Evolutionary conservation across 2,888 invertebrate species (phyloP).

Genomic region (Drosophila melanocephala): DNA sequence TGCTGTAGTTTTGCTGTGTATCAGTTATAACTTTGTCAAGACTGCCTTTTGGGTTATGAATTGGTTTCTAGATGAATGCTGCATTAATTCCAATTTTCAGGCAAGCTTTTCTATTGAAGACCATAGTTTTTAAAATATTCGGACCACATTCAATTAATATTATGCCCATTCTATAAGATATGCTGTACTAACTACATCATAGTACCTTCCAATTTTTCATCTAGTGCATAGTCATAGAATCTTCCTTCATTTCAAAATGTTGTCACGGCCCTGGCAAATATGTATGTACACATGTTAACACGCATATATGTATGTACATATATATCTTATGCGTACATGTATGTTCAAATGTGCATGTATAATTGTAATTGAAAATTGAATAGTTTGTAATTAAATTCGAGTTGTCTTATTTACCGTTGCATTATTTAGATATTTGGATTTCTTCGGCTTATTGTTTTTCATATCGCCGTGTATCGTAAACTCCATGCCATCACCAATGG

Average conservation of each 20-base stretch:
- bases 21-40: background rate
- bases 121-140: background rate
- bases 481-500: constrained; percentile 97
- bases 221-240: too few species aligned
- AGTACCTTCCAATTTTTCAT: background rate
- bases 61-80: background rate
- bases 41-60: background rate
- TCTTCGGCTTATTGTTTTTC: constrained; percentile 92
- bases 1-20: background rate
- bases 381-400: constrained; percentile 23
- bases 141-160: background rate
- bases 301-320: constrained; percentile 1
- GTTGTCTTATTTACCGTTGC: constrained; percentile 87
- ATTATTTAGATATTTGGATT: constrained; percentile 93
- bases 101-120: background rate
- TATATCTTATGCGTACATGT: constrained; percentile 29
- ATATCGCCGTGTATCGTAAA: constrained; percentile 96
- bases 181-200: background rate
- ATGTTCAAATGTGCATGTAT: constrained; percentile 31
- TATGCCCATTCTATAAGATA: background rate
- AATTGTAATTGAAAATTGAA: constrained; percentile 12
- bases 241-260: background rate
- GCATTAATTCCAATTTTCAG: background rate
- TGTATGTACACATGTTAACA: background rate
- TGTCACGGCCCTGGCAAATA: background rate